These are phyloP conservation scores for Ectropis crepuscularia DNA, from an alignment of 2,888 invertebrate genomes.

Conservation along the genomic window DNA sequence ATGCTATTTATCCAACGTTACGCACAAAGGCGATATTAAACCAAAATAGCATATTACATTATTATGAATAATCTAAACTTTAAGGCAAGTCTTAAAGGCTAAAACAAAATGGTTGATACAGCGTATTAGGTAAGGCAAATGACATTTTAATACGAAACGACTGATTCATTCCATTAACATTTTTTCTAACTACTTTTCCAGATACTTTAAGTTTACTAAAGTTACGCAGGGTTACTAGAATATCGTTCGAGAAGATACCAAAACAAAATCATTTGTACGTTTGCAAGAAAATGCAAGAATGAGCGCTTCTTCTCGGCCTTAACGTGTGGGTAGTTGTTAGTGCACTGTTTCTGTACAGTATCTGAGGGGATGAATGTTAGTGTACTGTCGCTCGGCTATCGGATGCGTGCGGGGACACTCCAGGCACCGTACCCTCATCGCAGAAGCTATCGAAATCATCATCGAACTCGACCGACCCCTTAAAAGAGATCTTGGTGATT, in stretches of 20 bases:
- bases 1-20: no score
- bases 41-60: no score
- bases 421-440: constrained; percentile 78
- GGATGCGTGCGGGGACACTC: constrained; percentile 73
- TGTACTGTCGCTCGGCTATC: constrained; percentile 63
- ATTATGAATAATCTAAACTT: no score
- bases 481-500: constrained; percentile 81
- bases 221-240: not conserved
- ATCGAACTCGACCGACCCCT: constrained; percentile 79
- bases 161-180: no score
- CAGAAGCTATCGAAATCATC: constrained; percentile 81
- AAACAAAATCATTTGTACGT: not conserved
- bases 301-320: constrained; percentile 5
- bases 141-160: no score
- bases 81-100: no score
- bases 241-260: not conserved
- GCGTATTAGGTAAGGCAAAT: no score
- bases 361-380: constrained; percentile 55
- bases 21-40: no score
- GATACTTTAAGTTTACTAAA: no score
- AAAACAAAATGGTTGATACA: no score
- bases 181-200: no score
- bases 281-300: constrained; percentile 7
- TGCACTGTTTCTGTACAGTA: constrained; percentile 58
- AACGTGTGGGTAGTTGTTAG: constrained; percentile 50